Evolutionary conservation across 2,797 vertebrate genomes (phyloP), one percentile per base, ranked within the genome.

Genomic region (Dipus sagitta): DNA sequence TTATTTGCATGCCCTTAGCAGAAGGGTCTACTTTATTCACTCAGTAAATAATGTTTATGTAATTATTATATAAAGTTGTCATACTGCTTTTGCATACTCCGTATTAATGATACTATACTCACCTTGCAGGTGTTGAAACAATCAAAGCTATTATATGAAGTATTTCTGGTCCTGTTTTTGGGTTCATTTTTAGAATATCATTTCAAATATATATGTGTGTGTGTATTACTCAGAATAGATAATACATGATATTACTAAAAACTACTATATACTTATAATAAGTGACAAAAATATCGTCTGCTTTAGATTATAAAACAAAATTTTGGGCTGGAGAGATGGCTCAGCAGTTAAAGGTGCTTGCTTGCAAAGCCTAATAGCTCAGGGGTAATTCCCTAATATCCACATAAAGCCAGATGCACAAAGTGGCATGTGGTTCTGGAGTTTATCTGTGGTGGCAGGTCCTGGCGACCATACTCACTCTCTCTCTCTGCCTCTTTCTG

Each of bases 31-130:
- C 87, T 93, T 92, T 81, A 94, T 93, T 90, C 11, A 85, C 95
- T 96, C 70, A 95, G 67, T 94, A 95, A 97, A 94, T 87, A 95
- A 96, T 96, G 42, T 47, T 92, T 94, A 70, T 86, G 15, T 86
- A 96, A 77, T 34, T 82, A n/a, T 92, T 97, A 78, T 75, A 74
- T 86, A 58, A 68, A 96, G 64, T 72, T 68, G 75, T 24, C 86
- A 20, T 24, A 23, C 64, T 79, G 4, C 4, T 83, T n/a, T 94
- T 93, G 42, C 68, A 58, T 95, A 32, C 83, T 94, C 71, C 47
- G 28, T 20, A 92, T 68, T 91, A 94, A 78, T 28, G 3, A 14
- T 93, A 2, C 65, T 96, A 3, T 42, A 17, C 58, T 93, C 18
- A 42, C 64, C 77, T 96, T 64, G 42, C 81, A 94, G n/a, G 15